Percentiles rank a stretch among this genome's conserved stretches.
phyloP scores from a whole-genome alignment of 2,113 vertebrate species.

The Notechis scutatus region DNA sequence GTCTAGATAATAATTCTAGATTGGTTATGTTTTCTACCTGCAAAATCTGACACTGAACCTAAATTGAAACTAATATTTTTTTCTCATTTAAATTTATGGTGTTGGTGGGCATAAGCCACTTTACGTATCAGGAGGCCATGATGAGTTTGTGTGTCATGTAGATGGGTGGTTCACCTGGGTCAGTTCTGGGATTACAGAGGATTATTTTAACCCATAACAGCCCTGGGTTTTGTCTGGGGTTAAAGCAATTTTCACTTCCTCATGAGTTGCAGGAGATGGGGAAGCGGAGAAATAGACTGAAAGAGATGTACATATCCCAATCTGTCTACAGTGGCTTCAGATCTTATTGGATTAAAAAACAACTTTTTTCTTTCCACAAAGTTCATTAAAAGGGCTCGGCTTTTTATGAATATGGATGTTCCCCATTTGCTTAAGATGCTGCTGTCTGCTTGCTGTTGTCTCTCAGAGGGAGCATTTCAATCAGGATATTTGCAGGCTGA shows the following conservation, averaged over 20 bases:
- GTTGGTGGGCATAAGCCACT: background rate
- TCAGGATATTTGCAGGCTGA: background rate
- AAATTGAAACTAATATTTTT: conserved; percentile 5
- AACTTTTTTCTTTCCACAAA: background rate
- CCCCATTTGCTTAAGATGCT: background rate
- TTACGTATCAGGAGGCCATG: background rate
- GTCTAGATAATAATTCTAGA: background rate
- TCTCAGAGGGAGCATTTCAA: background rate
- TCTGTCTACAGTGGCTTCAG: background rate
- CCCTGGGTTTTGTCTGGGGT: background rate
- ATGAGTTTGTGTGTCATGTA: background rate
- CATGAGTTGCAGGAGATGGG: background rate
- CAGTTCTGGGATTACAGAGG: background rate
- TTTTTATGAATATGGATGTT: background rate
- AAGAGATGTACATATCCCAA: background rate
- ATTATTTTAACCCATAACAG: background rate
- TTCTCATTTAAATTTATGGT: background rate
- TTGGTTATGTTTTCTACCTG: conserved; percentile 1
- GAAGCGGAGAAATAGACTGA: background rate
- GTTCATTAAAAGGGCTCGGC: background rate
- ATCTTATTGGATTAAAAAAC: background rate
- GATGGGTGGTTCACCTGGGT: background rate
- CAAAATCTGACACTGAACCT: conserved; percentile 7
- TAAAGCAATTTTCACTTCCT: background rate
- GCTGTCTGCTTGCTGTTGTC: background rate